Evolutionary conservation across 2,888 invertebrate genomes (phyloP).

Genomic region (Catocala fraxini): DNA sequence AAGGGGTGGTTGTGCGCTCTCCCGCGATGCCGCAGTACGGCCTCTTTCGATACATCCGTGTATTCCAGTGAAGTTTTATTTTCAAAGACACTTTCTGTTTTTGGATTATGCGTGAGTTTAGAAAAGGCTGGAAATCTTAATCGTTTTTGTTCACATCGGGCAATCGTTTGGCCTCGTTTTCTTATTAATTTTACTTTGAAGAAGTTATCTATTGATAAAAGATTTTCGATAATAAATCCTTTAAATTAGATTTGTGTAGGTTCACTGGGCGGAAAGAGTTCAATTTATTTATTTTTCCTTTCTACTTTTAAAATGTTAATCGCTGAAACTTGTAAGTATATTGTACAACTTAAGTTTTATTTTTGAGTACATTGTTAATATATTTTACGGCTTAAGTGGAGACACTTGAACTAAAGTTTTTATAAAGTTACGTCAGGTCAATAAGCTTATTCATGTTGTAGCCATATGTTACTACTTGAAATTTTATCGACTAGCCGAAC

Average conservation of each 20-base stretch:
- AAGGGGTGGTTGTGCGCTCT: constrained; percentile 72
- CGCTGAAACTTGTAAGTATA: constrained; percentile 35
- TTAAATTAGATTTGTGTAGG: constrained; percentile 34
- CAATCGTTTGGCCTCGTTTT: constrained; percentile 20
- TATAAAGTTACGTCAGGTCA: constrained; percentile 34
- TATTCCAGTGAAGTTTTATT: constrained; percentile 71
- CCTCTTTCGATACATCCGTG: constrained; percentile 58
- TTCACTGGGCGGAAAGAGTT: constrained; percentile 35
- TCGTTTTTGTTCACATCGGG: constrained; percentile 22
- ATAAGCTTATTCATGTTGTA: constrained; percentile 48
- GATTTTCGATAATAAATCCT: constrained; percentile 25
- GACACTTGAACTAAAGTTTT: constrained; percentile 32
- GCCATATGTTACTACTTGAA: constrained; percentile 58
- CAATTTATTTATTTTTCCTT: constrained; percentile 21
- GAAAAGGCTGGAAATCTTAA: constrained; percentile 58
- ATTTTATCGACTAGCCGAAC: constrained; percentile 22
- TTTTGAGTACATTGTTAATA: constrained; percentile 18
- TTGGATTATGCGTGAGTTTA: constrained; percentile 61
- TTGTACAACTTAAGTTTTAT: constrained; percentile 15
- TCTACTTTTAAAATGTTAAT: constrained; percentile 26
- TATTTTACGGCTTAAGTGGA: constrained; percentile 19
- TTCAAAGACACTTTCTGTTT: constrained; percentile 45
- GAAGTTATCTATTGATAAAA: constrained; percentile 43
- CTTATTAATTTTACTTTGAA: constrained; percentile 38
- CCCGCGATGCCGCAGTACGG: constrained; percentile 62